Percentiles rank a stretch among this genome's conserved stretches.
These are phyloP conservation scores for Peromyscus attwateri DNA, from an alignment of 2,797 vertebrate species.

Conservation along the genomic window DNA sequence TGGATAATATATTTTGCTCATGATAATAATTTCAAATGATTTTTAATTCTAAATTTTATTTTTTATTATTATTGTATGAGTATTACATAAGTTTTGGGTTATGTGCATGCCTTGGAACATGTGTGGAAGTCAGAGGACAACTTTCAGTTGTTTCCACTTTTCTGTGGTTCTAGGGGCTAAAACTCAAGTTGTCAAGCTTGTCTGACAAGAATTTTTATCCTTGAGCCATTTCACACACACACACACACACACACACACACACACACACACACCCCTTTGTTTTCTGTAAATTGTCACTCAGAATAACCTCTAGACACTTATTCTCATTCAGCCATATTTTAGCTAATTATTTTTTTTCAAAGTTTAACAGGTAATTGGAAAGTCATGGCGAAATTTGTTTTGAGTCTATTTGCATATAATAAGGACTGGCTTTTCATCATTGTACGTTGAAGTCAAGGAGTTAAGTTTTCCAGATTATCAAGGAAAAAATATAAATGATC, in stretches of 20 bases:
- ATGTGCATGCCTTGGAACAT: too few species aligned
- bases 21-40: background rate
- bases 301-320: background rate
- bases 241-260: background rate
- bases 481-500: background rate
- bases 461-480: background rate
- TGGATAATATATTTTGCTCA: background rate
- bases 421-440: background rate
- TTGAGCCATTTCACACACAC: too few species aligned
- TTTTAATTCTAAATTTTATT: too few species aligned
- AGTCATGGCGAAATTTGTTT: background rate
- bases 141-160: too few species aligned
- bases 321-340: background rate
- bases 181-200: too few species aligned
- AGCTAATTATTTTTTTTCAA: background rate
- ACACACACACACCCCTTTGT: background rate
- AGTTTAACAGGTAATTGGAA: background rate
- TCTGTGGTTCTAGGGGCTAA: too few species aligned
- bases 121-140: too few species aligned
- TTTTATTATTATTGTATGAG: too few species aligned
- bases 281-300: background rate
- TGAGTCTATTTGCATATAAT: background rate
- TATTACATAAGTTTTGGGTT: too few species aligned
- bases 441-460: background rate
- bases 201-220: too few species aligned